Evolutionary conservation across 2,888 invertebrate species (phyloP).

Genomic region (Punctoribates punctum): DNA sequence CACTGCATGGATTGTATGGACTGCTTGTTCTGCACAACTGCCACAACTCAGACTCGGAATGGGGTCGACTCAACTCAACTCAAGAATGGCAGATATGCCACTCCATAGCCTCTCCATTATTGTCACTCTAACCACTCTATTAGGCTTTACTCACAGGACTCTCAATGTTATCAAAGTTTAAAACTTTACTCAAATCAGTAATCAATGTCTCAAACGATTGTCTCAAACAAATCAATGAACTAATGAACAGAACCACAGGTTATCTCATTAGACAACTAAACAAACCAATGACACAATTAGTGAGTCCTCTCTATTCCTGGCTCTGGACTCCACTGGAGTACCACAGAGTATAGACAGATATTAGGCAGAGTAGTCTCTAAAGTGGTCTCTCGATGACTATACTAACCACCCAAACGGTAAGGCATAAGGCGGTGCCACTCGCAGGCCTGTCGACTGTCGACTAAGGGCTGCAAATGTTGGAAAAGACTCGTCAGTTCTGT

Average conservation of each 20-base stretch:
- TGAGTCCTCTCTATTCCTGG: too few species aligned
- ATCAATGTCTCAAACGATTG: too few species aligned
- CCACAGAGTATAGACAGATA: background rate
- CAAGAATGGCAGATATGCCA: conserved; percentile 9
- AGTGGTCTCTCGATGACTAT: background rate
- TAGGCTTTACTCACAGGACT: background rate
- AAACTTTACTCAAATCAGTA: background rate
- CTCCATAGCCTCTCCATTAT: too few species aligned
- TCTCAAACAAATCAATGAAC: too few species aligned
- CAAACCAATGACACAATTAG: too few species aligned
- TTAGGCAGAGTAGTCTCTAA: background rate
- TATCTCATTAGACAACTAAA: too few species aligned
- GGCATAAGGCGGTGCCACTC: background rate
- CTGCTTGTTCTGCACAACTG: too few species aligned
- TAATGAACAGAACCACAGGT: too few species aligned
- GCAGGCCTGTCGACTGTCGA: background rate
- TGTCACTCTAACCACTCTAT: background rate
- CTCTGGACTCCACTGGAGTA: too few species aligned
- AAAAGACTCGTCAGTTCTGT: conserved; percentile 32
- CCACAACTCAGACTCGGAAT: background rate
- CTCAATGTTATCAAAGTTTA: background rate
- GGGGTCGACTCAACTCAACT: background rate
- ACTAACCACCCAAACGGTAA: background rate
- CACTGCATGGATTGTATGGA: background rate
- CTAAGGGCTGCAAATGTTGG: background rate